Percentiles rank a stretch among this genome's conserved stretches.
phyloP scores from a whole-genome alignment of 2,888 invertebrate genomes.

The Masnerella sp. region DNA sequence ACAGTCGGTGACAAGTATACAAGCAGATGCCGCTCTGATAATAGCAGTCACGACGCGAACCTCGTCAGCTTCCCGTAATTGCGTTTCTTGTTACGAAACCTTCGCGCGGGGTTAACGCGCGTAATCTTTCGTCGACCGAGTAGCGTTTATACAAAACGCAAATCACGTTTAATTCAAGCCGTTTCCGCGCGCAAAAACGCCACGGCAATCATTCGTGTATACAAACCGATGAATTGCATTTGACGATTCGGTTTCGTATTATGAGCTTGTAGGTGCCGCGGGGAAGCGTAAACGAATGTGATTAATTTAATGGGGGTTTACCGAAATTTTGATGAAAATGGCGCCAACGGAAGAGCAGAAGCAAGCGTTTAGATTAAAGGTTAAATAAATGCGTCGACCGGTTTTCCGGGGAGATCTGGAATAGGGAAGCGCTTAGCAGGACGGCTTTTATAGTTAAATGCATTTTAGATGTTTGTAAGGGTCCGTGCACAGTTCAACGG shows the following conservation, averaged over 20 bases:
- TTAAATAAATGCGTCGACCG: too few species aligned
- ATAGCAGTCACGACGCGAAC: slow-evolving; percentile 70
- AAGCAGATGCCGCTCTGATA: slow-evolving; percentile 70
- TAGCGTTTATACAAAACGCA: slow-evolving; percentile 24
- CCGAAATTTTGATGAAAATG: too few species aligned
- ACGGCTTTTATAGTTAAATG: too few species aligned
- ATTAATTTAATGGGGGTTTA: neutral
- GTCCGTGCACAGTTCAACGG: too few species aligned
- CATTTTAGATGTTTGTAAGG: too few species aligned
- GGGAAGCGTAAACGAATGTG: neutral
- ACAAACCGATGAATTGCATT: slow-evolving; percentile 10
- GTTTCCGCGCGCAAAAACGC: slow-evolving; percentile 12
- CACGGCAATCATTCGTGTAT: slow-evolving; percentile 4
- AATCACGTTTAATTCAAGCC: slow-evolving; percentile 27
- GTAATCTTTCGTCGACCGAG: slow-evolving; percentile 28
- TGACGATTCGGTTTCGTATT: slow-evolving; percentile 7
- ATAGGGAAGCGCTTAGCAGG: too few species aligned
- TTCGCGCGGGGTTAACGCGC: slow-evolving; percentile 52
- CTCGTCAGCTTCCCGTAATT: slow-evolving; percentile 73
- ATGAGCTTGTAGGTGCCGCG: neutral
- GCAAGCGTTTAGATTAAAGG: too few species aligned
- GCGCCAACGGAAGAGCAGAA: too few species aligned
- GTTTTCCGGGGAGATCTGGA: too few species aligned
- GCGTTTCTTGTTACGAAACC: slow-evolving; percentile 65
- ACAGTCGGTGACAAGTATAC: slow-evolving; percentile 67